A percentile compares a stretch with the other conserved stretches of the same genome.
These are phyloP conservation scores for Jordanella pulchra DNA, from an alignment of 2,797 vertebrate species.

Conservation along the genomic window DNA sequence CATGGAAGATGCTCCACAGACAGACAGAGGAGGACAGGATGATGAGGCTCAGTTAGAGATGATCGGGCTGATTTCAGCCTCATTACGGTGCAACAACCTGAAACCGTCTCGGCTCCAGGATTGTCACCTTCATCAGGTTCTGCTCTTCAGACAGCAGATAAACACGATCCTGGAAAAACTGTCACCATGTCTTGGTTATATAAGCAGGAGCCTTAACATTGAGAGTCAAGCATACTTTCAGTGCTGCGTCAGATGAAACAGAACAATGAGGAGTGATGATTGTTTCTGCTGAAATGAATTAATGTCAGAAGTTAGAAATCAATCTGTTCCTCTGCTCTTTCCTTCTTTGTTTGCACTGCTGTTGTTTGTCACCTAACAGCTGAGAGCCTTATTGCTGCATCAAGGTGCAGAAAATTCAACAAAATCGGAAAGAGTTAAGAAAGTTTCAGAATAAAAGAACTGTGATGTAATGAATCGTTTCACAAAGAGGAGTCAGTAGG, in stretches of 20 bases:
- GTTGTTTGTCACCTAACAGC: constrained; percentile 73
- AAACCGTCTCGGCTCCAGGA: neutral
- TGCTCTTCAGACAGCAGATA: neutral
- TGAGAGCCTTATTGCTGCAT: constrained; percentile 48
- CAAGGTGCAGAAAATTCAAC: accelerated
- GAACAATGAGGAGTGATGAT: neutral
- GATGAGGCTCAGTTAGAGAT: no score
- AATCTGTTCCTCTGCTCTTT: no score
- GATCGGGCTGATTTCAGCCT: neutral
- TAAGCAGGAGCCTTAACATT: neutral
- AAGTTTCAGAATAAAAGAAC: constrained; percentile 41
- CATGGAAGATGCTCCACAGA: constrained; percentile 59
- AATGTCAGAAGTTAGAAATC: neutral
- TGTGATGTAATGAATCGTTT: neutral
- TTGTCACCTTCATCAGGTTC: neutral
- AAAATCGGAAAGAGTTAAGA: accelerated
- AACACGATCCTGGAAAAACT: neutral
- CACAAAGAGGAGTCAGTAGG: neutral
- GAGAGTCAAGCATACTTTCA: neutral
- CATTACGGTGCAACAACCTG: neutral
- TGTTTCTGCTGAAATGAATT: neutral
- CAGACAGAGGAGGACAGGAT: constrained; percentile 11
- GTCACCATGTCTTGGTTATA: neutral
- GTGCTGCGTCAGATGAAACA: constrained; percentile 19
- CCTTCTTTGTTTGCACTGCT: constrained; percentile 11